phyloP scores from a whole-genome alignment of 2,888 invertebrate species.

The Chironomus tentans region DNA sequence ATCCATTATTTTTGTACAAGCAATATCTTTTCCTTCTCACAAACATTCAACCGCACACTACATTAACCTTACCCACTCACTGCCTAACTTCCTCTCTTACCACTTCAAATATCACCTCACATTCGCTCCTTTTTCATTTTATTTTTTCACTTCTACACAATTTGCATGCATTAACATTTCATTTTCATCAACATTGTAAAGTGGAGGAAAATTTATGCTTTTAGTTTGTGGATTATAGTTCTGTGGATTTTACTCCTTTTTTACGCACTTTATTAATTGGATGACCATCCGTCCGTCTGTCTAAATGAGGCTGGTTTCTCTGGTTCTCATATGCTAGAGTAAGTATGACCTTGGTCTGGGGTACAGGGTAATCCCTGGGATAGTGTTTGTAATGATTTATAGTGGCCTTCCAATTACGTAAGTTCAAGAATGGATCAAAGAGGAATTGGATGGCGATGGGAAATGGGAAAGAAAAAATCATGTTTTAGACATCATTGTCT shows the following conservation, averaged over 20 bases:
- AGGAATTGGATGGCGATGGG: no score
- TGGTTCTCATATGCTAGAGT: no score
- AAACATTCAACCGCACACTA: neutral
- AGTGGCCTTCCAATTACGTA: no score
- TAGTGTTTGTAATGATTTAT: no score
- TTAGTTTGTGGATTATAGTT: neutral
- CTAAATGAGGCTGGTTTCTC: no score
- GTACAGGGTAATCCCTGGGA: no score
- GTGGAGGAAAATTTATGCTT: slow-evolving; percentile 1
- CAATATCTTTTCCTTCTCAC: neutral
- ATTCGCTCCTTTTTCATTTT: neutral
- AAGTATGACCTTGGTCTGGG: no score
- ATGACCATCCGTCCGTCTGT: no score
- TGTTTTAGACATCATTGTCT: no score
- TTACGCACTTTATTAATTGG: no score
- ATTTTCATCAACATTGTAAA: slow-evolving; percentile 9
- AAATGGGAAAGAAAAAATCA: no score
- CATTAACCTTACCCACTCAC: neutral
- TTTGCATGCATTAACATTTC: slow-evolving; percentile 21
- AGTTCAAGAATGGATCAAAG: no score
- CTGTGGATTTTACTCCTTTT: neutral
- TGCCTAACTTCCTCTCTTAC: neutral
- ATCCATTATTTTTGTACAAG: neutral
- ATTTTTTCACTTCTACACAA: slow-evolving; percentile 7
- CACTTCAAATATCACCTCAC: neutral